phyloP scores from a whole-genome alignment of 2,113 vertebrate genomes.

The Dromiciops gliroides region DNA sequence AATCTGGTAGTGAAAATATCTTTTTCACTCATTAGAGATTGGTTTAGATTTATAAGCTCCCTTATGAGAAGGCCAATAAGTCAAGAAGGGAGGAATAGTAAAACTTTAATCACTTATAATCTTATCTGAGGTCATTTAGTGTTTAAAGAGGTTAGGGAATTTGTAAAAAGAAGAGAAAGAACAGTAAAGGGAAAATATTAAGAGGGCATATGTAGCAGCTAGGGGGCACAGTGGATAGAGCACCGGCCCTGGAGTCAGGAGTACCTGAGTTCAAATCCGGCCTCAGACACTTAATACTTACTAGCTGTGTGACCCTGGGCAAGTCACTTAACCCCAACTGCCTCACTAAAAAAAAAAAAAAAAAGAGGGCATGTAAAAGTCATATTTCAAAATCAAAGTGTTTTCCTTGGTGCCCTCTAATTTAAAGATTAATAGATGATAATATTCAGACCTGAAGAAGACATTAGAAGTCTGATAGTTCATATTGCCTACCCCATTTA shows the following conservation, averaged over 20 bases:
- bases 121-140: not conserved
- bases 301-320: no score
- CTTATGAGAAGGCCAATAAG: not conserved
- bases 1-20: not conserved
- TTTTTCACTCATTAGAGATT: not conserved
- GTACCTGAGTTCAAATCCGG: no score
- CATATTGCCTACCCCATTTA: not conserved
- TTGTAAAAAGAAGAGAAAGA: not conserved
- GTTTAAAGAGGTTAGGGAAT: not conserved
- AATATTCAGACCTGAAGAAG: not conserved
- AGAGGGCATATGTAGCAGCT: no score
- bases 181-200: not conserved
- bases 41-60: not conserved
- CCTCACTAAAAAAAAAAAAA: conserved; percentile 12
- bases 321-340: no score
- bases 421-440: not conserved
- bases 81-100: not conserved
- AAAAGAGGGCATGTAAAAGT: not conserved
- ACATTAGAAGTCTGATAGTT: not conserved
- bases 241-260: no score
- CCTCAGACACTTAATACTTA: no score
- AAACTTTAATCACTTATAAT: not conserved
- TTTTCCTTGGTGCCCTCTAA: not conserved
- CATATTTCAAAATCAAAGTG: not conserved
- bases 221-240: no score